Evolutionary conservation across 2,113 vertebrate genomes (phyloP).

Genomic region (Hyaena hyaena): DNA sequence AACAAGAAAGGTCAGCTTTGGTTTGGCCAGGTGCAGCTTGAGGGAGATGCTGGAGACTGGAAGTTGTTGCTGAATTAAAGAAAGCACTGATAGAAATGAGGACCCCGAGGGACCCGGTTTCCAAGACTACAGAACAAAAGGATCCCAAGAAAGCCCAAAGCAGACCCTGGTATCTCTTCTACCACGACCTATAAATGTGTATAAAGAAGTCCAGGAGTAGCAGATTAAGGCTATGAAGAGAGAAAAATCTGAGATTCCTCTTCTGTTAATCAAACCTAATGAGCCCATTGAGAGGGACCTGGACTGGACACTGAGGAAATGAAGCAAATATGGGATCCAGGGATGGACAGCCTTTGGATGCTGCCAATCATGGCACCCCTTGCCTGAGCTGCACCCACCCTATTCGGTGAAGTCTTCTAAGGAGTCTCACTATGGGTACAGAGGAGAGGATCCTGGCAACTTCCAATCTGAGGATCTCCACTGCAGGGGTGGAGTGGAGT

Average conservation of each 20-base stretch:
- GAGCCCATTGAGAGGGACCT: neutral
- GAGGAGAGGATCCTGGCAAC: neutral
- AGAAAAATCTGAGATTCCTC: neutral
- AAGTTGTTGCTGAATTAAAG: neutral
- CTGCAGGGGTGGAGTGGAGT: neutral
- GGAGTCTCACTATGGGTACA: neutral
- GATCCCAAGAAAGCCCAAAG: neutral
- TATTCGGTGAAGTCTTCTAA: neutral
- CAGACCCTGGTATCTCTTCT: neutral
- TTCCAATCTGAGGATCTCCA: neutral
- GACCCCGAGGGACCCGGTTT: neutral
- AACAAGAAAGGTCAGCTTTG: neutral
- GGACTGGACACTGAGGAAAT: neutral
- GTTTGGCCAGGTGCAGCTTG: neutral
- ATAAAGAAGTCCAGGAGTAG: neutral
- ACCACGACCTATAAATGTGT: neutral
- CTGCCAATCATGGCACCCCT: fast-evolving
- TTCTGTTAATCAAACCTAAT: neutral
- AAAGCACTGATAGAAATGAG: neutral
- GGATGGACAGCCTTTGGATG: neutral
- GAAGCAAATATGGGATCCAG: neutral
- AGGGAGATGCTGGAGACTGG: neutral
- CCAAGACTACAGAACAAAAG: neutral
- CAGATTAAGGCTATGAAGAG: neutral
- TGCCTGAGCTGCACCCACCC: fast-evolving